phyloP scores from a whole-genome alignment of 23 tunicate genomes.

The Trididemnum miniatum region DNA sequence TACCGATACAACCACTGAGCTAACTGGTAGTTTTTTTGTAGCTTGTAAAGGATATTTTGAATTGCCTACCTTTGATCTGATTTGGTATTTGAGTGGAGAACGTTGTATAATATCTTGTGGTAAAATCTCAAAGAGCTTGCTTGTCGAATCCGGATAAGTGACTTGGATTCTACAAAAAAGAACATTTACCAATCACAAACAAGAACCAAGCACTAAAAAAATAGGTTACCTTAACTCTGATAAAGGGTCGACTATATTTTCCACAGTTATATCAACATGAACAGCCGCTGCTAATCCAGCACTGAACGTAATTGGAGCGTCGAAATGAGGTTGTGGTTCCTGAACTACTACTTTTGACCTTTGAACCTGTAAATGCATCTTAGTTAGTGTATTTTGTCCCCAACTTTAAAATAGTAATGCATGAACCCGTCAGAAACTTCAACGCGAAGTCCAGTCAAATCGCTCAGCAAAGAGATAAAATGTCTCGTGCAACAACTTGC shows the following conservation, averaged over 20 bases:
- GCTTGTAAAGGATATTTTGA: no score
- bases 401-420: no score
- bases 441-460: no score
- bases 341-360: slow-evolving; percentile 59
- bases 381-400: no score
- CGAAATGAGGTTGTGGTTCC: slow-evolving; percentile 62
- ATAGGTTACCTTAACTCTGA: slow-evolving; percentile 51
- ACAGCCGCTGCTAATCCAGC: slow-evolving; percentile 69
- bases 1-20: no score
- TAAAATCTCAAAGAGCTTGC: slow-evolving; percentile 26
- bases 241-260: slow-evolving; percentile 61
- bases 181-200: not conserved
- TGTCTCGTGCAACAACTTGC: no score
- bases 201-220: no score
- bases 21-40: no score
- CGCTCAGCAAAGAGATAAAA: no score
- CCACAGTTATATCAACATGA: slow-evolving; percentile 59
- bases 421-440: no score
- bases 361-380: slow-evolving; percentile 45
- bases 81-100: slow-evolving; percentile 50
- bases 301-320: slow-evolving; percentile 53
- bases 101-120: slow-evolving; percentile 59
- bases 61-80: slow-evolving; percentile 66
- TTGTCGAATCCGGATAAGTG: slow-evolving; percentile 65
- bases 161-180: slow-evolving; percentile 58